Conservation (phyloP, 2,888 invertebrate species). For the Helicoverpa assulta region DNA sequence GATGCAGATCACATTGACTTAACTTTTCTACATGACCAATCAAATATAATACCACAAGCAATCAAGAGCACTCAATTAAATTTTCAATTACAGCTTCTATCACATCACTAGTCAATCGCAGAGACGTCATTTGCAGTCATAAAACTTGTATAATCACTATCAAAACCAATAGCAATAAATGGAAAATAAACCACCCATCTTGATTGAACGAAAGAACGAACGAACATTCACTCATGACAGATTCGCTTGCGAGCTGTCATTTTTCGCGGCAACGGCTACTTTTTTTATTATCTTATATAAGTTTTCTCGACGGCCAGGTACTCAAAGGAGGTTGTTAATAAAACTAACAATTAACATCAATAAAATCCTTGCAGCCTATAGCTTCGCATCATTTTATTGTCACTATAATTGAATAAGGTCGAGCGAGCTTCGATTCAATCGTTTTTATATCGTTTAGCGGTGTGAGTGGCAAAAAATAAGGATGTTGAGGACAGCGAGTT, state of each 20-base stretch:
- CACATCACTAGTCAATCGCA: conserved; percentile 55
- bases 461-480: conserved; percentile 46
- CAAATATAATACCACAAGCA: conserved; percentile 50
- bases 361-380: conserved; percentile 76
- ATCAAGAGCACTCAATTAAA: conserved; percentile 62
- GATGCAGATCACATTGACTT: conserved; percentile 36
- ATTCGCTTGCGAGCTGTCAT: conserved; percentile 38
- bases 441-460: conserved; percentile 52
- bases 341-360: conserved; percentile 87
- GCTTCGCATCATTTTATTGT: conserved; percentile 72
- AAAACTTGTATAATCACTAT: conserved; percentile 69
- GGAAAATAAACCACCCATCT: conserved; percentile 81
- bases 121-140: conserved; percentile 66
- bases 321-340: conserved; percentile 74
- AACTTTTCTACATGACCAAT: conserved; percentile 46
- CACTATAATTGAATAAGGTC: conserved; percentile 74
- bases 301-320: conserved; percentile 67
- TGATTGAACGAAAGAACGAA: conserved; percentile 71
- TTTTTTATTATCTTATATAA: conserved; percentile 21
- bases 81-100: conserved; percentile 68
- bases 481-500: conserved; percentile 45
- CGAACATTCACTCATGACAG: conserved; percentile 48
- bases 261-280: conserved; percentile 35
- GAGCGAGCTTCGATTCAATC: conserved; percentile 65
- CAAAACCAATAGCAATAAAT: conserved; percentile 83